Evolutionary conservation across 1,140 invertebrate species (phyloP).

Genomic region (Drepana arcuata): DNA sequence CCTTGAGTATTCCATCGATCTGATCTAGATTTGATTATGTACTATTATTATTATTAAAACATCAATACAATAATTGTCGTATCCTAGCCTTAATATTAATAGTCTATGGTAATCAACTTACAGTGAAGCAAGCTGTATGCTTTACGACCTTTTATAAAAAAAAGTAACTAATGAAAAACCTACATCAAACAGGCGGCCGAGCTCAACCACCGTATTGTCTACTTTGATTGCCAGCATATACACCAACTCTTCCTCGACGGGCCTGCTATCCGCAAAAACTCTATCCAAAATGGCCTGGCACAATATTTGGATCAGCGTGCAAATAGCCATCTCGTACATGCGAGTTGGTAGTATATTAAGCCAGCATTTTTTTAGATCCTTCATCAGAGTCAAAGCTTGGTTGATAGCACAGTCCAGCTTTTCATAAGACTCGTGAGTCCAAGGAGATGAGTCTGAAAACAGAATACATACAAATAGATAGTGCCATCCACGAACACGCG

Average conservation of each 20-base stretch:
- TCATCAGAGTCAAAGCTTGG: constrained; percentile 33
- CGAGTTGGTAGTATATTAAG: constrained; percentile 33
- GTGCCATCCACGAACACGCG: no score
- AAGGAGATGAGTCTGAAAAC: constrained; percentile 38
- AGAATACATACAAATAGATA: no score
- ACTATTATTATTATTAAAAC: no score
- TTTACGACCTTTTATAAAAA: no score
- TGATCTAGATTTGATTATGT: no score
- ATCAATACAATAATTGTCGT: no score
- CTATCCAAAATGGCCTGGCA: constrained; percentile 38
- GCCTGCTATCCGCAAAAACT: constrained; percentile 29
- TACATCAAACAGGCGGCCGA: constrained; percentile 43
- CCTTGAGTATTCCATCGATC: no score
- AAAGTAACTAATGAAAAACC: no score
- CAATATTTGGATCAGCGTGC: constrained; percentile 36
- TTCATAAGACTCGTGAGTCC: constrained; percentile 38
- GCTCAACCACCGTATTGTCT: constrained; percentile 31
- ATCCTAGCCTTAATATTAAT: no score
- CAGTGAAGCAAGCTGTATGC: no score
- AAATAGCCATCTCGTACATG: constrained; percentile 55
- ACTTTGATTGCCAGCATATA: constrained; percentile 42
- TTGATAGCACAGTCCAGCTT: constrained; percentile 45
- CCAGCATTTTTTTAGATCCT: constrained; percentile 43
- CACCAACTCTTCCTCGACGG: constrained; percentile 39
- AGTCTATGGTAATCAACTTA: no score